Percentiles rank a stretch among this genome's conserved stretches.
phyloP scores from a whole-genome alignment of 1,140 invertebrate species.

The Drosophila paulistorum region DNA sequence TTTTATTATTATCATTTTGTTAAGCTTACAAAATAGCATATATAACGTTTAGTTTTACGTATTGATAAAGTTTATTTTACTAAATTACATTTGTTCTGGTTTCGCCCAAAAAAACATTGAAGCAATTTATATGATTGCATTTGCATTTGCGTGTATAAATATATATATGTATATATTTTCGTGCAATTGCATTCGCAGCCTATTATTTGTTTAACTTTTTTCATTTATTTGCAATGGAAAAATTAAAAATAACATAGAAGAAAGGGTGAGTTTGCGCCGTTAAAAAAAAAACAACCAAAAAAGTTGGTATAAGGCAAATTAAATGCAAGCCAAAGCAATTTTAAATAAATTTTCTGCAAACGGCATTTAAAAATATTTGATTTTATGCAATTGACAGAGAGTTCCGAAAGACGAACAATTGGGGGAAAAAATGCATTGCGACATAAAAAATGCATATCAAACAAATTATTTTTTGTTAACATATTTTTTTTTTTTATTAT shows the following conservation, averaged over 20 bases:
- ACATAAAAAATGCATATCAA: slow-evolving; percentile 26
- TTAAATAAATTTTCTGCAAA: slow-evolving; percentile 46
- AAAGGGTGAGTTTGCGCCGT: neutral
- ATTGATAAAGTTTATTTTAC: slow-evolving; percentile 72
- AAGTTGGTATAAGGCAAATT: slow-evolving; percentile 37
- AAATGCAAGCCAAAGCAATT: slow-evolving; percentile 54
- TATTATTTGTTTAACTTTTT: slow-evolving; percentile 32
- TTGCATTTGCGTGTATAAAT: slow-evolving; percentile 57
- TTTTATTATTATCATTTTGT: slow-evolving; percentile 8
- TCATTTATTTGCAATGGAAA: slow-evolving; percentile 21
- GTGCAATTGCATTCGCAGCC: slow-evolving; percentile 31
- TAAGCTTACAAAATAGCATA: slow-evolving; percentile 73
- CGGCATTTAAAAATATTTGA: slow-evolving; percentile 51
- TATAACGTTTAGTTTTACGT: slow-evolving; percentile 66
- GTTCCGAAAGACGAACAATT: neutral
- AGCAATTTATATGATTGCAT: slow-evolving; percentile 60
- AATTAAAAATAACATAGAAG: slow-evolving; percentile 10
- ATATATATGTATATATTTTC: neutral
- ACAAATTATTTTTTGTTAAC: slow-evolving; percentile 4
- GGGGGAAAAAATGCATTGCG: neutral
- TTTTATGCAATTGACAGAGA: slow-evolving; percentile 18
- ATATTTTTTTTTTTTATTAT: slow-evolving; percentile 20
- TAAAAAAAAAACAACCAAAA: slow-evolving; percentile 19
- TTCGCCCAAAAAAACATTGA: slow-evolving; percentile 60
- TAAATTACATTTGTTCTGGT: slow-evolving; percentile 77